phyloP scores from a whole-genome alignment of 2,888 invertebrate genomes.

The Cepaea hortensis region DNA sequence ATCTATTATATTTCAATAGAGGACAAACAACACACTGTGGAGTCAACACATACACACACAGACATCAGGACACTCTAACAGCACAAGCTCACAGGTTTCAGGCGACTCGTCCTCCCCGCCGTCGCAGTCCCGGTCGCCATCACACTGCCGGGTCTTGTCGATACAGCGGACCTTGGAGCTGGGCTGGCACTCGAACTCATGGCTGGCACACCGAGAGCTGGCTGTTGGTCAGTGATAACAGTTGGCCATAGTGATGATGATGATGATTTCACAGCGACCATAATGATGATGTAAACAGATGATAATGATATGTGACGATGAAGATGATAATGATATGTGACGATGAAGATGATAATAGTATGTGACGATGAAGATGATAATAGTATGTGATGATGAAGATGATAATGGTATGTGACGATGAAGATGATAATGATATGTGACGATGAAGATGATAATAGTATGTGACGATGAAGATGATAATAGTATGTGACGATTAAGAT shows the following conservation, averaged over 20 bases:
- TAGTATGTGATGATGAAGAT: too few species aligned
- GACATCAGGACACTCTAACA: background rate
- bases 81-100: slow-evolving; percentile 44
- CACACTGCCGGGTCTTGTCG: slow-evolving; percentile 84
- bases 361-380: too few species aligned
- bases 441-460: too few species aligned
- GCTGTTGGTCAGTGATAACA: slow-evolving; percentile 4
- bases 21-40: background rate
- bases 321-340: too few species aligned
- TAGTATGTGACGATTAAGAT: too few species aligned
- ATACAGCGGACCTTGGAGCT: slow-evolving; percentile 82
- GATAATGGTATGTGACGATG: too few species aligned
- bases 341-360: too few species aligned
- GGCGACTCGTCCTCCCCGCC: slow-evolving; percentile 60
- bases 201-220: slow-evolving; percentile 62
- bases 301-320: too few species aligned
- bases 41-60: background rate
- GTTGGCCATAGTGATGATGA: background rate
- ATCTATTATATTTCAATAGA: too few species aligned
- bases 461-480: too few species aligned
- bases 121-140: slow-evolving; percentile 81
- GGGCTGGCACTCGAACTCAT: slow-evolving; percentile 84
- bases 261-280: background rate
- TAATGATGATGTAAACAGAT: background rate
- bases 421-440: too few species aligned